Base-by-base conservation (phyloP, 2,113 vertebrate genomes). In the Oryzias curvinotus region DNA sequence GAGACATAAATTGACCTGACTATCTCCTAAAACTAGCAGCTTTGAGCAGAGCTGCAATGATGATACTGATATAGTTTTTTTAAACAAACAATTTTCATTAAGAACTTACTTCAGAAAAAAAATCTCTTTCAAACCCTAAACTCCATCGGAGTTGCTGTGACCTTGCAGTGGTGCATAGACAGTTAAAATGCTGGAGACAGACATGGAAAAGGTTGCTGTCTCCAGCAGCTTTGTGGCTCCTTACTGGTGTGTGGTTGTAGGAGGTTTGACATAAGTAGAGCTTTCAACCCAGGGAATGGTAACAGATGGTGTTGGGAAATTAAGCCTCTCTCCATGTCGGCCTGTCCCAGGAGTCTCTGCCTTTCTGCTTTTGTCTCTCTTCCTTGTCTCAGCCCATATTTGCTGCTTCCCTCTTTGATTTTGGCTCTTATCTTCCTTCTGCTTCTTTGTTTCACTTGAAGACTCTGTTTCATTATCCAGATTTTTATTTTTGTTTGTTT, bases 251-350 rank as follows among this genome's bases (percentile, higher is more conserved):
- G 81, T 57, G 82, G 80, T 77, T 80, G 83, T 87, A 86, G 87
- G 88, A 91, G 89, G 88, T 89, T 92, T 91, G 91, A 91, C 90
- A 91, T 89, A 90, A 93, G 91, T 90, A 87, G 90, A 89, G 90
- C 91, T 91, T 90, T 91, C 87, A 91, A 89, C 84, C 78, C 82
- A 59, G 88, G 85, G 87, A 89, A 89, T 92, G 87, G 88, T 93
- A 93, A 94, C 95, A 96, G 96, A 96, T 95, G 94, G 95, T 90
- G 87, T 83, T 90, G 48, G 91, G 92, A 94, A 95, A 96, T 94
- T 86, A 96, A 91, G 89, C 90, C 92, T 91, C 88, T 86, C 88
- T 83, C 88, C 88, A 65, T 83, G 91, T 90, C 43, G 54, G 48
- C 75, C 71, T 76, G 81, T 92, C 93, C 85, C 85, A 87, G 86